Percentiles rank a stretch among this genome's conserved stretches.
phyloP scores from a whole-genome alignment of 2,888 invertebrate species.

The Eupithecia pulchellata region DNA sequence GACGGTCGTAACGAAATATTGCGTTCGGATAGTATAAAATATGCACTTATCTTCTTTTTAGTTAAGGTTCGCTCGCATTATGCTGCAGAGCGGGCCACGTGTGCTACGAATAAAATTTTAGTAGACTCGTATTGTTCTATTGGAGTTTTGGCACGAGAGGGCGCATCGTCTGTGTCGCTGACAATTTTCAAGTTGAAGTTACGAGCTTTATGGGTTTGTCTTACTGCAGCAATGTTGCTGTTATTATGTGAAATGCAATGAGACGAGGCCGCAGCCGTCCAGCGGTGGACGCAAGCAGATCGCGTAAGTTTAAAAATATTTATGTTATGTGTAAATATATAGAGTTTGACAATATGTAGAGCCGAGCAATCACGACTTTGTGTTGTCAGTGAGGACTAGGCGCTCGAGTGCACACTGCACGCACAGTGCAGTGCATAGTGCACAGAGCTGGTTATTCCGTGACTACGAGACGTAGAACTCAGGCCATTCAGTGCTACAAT shows the following conservation, averaged over 20 bases:
- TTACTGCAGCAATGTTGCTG: background rate
- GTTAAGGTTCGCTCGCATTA: slow-evolving; percentile 82
- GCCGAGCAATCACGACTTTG: background rate
- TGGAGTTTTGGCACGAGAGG: slow-evolving; percentile 59
- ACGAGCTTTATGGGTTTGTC: background rate
- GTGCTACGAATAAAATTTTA: slow-evolving; percentile 84
- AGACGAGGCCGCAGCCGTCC: no score
- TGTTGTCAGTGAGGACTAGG: background rate
- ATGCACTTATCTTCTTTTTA: slow-evolving; percentile 85
- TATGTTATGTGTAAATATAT: no score
- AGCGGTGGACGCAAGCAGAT: no score
- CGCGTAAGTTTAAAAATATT: no score
- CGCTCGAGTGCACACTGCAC: no score
- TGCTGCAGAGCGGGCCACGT: slow-evolving; percentile 78
- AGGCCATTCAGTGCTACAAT: slow-evolving; percentile 68
- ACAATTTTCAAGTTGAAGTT: background rate
- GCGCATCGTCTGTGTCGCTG: background rate
- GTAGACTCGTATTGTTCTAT: slow-evolving; percentile 78
- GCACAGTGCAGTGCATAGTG: no score
- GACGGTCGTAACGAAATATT: slow-evolving; percentile 81
- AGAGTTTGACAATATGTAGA: no score
- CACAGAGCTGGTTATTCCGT: background rate
- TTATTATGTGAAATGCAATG: background rate
- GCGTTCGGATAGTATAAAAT: slow-evolving; percentile 80
- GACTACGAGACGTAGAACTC: slow-evolving; percentile 42